Evolutionary conservation across 2,888 invertebrate genomes (phyloP).

Genomic region (Netelia inedita): DNA sequence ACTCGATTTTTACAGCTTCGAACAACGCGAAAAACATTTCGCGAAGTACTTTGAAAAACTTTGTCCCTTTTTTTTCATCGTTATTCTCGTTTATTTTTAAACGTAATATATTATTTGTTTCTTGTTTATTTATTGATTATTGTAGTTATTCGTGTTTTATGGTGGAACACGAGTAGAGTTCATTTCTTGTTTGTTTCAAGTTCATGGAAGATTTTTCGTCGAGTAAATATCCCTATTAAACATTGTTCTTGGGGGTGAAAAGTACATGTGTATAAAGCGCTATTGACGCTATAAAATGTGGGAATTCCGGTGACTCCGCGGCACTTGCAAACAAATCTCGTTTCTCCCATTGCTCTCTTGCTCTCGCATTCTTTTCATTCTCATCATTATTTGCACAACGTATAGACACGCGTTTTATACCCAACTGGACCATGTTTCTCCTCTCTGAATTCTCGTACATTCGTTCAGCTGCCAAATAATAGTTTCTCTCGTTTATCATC

Average conservation of each 20-base stretch:
- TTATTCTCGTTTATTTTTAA: neutral
- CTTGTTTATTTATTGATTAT: no score
- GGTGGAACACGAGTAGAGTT: no score
- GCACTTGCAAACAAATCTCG: neutral
- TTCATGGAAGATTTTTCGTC: no score
- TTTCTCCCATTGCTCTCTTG: neutral
- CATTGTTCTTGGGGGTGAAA: neutral
- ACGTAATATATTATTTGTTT: no score
- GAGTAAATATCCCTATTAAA: no score
- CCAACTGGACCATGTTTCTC: neutral
- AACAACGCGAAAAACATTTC: neutral
- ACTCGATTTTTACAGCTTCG: constrained; percentile 41
- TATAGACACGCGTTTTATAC: neutral
- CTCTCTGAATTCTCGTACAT: neutral
- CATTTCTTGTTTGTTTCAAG: no score
- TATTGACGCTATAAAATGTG: neutral
- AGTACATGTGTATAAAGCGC: neutral
- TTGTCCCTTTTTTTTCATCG: neutral
- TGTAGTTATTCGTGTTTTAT: no score
- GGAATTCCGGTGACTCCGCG: neutral
- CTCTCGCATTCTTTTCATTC: neutral
- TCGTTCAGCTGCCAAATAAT: neutral
- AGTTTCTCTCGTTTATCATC: neutral
- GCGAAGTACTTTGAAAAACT: constrained; percentile 12
- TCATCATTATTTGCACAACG: neutral